phyloP scores from a whole-genome alignment of 2,113 vertebrate species.

The Protomyctophum bolini region DNA sequence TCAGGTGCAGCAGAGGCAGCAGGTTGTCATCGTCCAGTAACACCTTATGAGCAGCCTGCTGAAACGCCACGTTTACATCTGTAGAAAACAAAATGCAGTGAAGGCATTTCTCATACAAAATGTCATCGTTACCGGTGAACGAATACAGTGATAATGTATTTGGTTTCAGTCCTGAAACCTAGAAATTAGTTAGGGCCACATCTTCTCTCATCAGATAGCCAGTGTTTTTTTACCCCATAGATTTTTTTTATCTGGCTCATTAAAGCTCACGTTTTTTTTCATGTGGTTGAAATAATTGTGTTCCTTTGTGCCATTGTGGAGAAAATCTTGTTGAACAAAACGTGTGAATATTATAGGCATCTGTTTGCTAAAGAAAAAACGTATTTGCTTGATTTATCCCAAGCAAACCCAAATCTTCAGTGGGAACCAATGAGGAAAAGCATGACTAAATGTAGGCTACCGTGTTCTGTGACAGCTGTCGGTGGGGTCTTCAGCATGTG shows the following conservation, averaged over 20 bases:
- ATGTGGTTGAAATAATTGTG: too few relatives aligned
- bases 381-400: too few relatives aligned
- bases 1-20: conserved; percentile 93
- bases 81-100: conserved; percentile 5
- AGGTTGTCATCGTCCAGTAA: conserved; percentile 96
- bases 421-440: neutral
- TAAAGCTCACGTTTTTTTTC: too few relatives aligned
- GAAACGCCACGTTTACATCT: conserved; percentile 98
- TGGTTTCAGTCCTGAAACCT: neutral
- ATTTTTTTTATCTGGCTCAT: too few relatives aligned
- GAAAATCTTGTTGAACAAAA: neutral
- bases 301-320: too few relatives aligned
- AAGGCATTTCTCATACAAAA: neutral
- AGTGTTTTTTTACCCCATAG: too few relatives aligned
- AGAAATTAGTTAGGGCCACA: too few relatives aligned
- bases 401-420: too few relatives aligned
- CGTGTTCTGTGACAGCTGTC: conserved; percentile 94
- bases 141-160: neutral
- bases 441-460: conserved; percentile 61
- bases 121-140: neutral
- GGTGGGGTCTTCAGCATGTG: conserved; percentile 97
- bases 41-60: conserved; percentile 96
- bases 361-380: too few relatives aligned
- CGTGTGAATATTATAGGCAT: conserved; percentile 9
- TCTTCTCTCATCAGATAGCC: too few relatives aligned